Percentiles rank a stretch among this genome's conserved stretches.
Conservation (phyloP, 2,888 invertebrate genomes). For the Acanthopleura granulata region DNA sequence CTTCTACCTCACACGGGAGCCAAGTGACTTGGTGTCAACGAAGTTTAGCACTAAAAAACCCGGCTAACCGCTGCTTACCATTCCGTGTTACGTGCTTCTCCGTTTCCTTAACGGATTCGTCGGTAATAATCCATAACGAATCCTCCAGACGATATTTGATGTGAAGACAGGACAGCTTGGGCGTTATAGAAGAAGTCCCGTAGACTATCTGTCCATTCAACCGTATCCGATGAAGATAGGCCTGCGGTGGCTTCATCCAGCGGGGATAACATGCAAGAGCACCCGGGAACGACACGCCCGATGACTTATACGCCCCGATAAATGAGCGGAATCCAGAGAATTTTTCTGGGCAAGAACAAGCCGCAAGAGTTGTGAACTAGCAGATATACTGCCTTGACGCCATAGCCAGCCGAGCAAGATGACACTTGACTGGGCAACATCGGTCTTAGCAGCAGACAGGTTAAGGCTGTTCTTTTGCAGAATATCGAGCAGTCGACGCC, state of each 20-base stretch:
- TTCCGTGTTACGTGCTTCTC: conserved; percentile 22
- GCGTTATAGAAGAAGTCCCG: conserved; percentile 24
- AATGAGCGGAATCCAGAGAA: conserved; percentile 18
- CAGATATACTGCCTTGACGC: conserved; percentile 28
- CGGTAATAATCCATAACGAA: conserved; percentile 27
- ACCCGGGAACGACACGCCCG: conserved; percentile 26
- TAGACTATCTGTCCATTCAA: conserved; percentile 32
- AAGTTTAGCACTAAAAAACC: conserved; percentile 27
- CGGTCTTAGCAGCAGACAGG: conserved; percentile 30
- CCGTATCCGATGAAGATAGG: conserved; percentile 27
- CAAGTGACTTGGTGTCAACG: conserved; percentile 33
- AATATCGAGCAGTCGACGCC: conserved; percentile 23
- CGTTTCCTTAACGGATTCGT: conserved; percentile 23
- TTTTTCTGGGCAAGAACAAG: conserved; percentile 24
- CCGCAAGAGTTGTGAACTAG: conserved; percentile 30
- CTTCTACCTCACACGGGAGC: conserved; percentile 46
- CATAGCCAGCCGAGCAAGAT: conserved; percentile 35
- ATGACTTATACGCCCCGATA: conserved; percentile 37
- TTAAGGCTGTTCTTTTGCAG: conserved; percentile 22
- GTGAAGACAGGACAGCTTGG: conserved; percentile 21
- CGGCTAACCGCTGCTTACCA: conserved; percentile 21
- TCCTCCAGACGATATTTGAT: conserved; percentile 21
- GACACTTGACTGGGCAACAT: conserved; percentile 17
- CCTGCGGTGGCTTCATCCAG: conserved; percentile 32
- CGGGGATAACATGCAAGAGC: conserved; percentile 25